A percentile compares a stretch with the other conserved stretches of the same genome.
Conservation (phyloP, 2,888 invertebrate genomes). For the Athripsodes cinereus region DNA sequence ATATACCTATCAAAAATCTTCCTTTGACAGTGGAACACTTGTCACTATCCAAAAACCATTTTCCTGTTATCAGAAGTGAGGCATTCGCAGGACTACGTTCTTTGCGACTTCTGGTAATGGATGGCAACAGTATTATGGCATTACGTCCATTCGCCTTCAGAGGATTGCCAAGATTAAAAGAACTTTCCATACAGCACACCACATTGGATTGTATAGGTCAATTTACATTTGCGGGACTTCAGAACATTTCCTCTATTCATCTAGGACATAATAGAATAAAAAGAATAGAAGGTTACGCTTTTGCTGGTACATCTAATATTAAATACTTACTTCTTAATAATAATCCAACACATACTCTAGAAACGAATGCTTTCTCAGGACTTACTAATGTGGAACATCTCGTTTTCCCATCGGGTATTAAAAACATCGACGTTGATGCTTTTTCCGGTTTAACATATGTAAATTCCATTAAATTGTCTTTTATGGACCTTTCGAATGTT, state of each 20-base stretch:
- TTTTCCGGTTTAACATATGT: constrained; percentile 78
- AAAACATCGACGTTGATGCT: constrained; percentile 66
- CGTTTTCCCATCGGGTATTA: constrained; percentile 76
- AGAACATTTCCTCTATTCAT: constrained; percentile 68
- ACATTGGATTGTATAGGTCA: constrained; percentile 73
- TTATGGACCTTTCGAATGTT: constrained; percentile 75
- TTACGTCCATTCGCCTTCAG: constrained; percentile 83
- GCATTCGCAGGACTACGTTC: constrained; percentile 75
- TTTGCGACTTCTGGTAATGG: constrained; percentile 76
- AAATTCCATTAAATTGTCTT: constrained; percentile 71
- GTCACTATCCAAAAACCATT: constrained; percentile 78
- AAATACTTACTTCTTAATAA: constrained; percentile 74
- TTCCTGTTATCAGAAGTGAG: constrained; percentile 74
- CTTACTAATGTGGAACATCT: constrained; percentile 77
- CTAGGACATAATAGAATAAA: constrained; percentile 67
- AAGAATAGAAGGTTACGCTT: constrained; percentile 70
- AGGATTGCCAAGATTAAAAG: constrained; percentile 71
- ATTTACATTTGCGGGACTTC: constrained; percentile 78
- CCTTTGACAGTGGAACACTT: constrained; percentile 77
- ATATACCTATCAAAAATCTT: constrained; percentile 70
- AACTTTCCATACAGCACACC: constrained; percentile 81
- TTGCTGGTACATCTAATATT: constrained; percentile 81
- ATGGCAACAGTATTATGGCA: constrained; percentile 78
- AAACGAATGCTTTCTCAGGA: constrained; percentile 80
- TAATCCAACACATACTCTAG: constrained; percentile 76